Conservation (phyloP, 2,113 vertebrate species). For the Helogale parvula region DNA sequence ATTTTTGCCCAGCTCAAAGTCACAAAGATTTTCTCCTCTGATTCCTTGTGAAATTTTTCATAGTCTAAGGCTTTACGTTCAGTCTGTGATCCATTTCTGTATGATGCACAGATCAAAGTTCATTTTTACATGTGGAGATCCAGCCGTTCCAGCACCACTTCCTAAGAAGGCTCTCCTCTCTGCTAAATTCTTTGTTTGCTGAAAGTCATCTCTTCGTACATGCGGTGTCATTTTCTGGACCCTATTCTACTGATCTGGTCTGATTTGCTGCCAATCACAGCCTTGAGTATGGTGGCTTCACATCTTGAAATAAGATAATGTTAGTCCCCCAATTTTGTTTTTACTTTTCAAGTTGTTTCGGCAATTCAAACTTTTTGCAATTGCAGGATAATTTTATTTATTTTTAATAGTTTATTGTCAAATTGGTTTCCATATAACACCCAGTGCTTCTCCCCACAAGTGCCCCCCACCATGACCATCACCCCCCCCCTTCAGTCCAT, state of each 20-base stretch:
- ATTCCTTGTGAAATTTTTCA: not conserved
- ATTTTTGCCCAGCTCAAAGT: not conserved
- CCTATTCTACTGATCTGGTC: not conserved
- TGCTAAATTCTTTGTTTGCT: not conserved
- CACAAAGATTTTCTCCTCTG: not conserved
- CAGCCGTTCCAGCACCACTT: no score
- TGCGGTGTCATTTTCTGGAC: fast-evolving
- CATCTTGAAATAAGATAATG: fast-evolving
- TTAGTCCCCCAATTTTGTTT: no score
- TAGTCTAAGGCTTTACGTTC: not conserved
- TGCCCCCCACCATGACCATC: no score
- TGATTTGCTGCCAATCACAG: fast-evolving
- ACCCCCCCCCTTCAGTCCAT: no score
- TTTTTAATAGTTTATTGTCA: no score
- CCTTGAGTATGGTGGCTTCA: no score
- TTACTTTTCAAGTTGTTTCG: not conserved
- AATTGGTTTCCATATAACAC: no score
- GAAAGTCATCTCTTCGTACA: fast-evolving
- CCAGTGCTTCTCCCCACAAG: no score
- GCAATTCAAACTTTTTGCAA: not conserved
- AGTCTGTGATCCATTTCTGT: no score
- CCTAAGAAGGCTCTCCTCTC: not conserved
- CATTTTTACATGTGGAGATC: no score
- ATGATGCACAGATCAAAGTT: not conserved
- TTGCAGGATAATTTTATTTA: not conserved